Evolutionary conservation across 2,888 invertebrate species (phyloP).

Genomic region (Meghimatium bilineatum): DNA sequence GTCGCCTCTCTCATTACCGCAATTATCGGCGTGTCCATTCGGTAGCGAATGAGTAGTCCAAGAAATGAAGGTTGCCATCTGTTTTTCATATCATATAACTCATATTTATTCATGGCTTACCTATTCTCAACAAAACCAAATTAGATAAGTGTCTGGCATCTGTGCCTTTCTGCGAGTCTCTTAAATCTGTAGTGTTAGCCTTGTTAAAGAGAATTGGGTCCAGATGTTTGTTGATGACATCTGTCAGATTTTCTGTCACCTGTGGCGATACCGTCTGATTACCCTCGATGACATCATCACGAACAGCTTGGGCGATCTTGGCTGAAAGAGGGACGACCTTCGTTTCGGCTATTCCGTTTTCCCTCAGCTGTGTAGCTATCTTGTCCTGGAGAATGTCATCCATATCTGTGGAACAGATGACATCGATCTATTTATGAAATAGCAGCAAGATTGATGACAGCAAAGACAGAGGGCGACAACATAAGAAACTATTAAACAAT

Average conservation of each 20-base stretch:
- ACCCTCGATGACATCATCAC: constrained; percentile 42
- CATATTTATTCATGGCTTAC: too few species aligned
- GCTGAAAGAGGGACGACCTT: constrained; percentile 50
- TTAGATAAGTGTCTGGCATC: constrained; percentile 40
- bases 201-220: constrained; percentile 54
- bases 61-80: too few species aligned
- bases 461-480: too few species aligned
- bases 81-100: too few species aligned
- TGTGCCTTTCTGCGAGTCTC: constrained; percentile 8
- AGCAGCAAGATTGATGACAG: not conserved
- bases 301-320: constrained; percentile 48
- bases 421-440: not conserved
- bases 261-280: constrained; percentile 11
- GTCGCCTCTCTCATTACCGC: too few species aligned
- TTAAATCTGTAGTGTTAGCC: constrained; percentile 41
- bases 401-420: constrained; percentile 24
- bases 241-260: constrained; percentile 45
- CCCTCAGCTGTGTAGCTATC: constrained; percentile 50
- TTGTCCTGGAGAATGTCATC: constrained; percentile 48
- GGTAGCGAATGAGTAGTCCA: too few species aligned
- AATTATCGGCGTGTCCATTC: too few species aligned
- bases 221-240: constrained; percentile 50
- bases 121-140: constrained; percentile 33
- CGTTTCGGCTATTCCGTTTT: constrained; percentile 51
- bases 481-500: too few species aligned